Base-by-base conservation (phyloP, 2,797 vertebrate genomes). In the Myiothlypis chrysogaster region DNA sequence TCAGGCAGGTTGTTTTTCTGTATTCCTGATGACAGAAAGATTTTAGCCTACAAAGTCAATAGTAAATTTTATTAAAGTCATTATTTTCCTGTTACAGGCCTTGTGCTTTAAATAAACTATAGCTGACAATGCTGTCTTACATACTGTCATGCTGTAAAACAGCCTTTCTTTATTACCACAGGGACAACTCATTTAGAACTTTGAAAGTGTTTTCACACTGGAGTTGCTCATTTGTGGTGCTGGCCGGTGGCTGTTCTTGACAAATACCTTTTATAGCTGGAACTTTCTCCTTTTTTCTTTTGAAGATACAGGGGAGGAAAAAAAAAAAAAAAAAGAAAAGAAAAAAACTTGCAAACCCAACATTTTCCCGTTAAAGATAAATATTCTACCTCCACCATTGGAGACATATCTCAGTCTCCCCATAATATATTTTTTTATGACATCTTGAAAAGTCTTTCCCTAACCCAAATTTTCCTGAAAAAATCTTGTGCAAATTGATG, bases 11-110 rank as follows among this genome's bases (percentile, higher is more conserved):
- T 97, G 96, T 97, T 97, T 97, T 97, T 97, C 97, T 96, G 92
- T 97, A 97, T 98, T 98, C 97, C 95, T 97, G 97, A 97, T 97
- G 97, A 97, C 97, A 97, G 97, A 98, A 98, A 97, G 97, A 97
- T 98, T 98, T 98, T 98, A 98, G 97, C 95, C 97, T 97, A 98
- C 97, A 97, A 98, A 98, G 98, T 98, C 98, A 98, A 98, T 98
- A 98, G 97, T 98, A 98, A 98, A 98, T 98, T 98, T 98, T 98
- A 98, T 98, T 98, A 98, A 98, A 98, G 98, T 98, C 98, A 98
- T 98, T 98, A 98, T 98, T 98, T 98, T 98, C 97, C 97, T 97
- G 97, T 97, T 98, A 97, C 96, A 96, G 97, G 91, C 91, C 95
- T 96, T 83, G 39, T 93, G 95, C 97, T 97, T 98, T 98, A 98